phyloP scores from a whole-genome alignment of 2,113 vertebrate species.

The Neodon shergylaensis region DNA sequence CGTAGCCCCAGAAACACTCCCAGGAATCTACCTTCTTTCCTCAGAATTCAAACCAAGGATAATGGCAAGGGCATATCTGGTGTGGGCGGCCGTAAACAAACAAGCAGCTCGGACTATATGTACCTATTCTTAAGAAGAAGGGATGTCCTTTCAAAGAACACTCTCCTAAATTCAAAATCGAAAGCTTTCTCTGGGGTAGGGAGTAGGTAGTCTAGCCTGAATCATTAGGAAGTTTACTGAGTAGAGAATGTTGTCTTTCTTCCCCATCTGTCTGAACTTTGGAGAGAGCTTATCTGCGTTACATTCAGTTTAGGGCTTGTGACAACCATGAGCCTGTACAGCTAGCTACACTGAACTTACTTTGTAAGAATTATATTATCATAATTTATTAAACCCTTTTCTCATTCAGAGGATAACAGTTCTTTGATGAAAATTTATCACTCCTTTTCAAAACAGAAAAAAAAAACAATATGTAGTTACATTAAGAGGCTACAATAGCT shows the following conservation, averaged over 20 bases:
- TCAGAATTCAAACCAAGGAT: not conserved
- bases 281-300: not conserved
- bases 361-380: not conserved
- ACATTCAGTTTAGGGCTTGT: not conserved
- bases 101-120: no score
- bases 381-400: not conserved
- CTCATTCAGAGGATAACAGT: not conserved
- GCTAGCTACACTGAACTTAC: not conserved
- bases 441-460: not conserved
- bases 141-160: not conserved
- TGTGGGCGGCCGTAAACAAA: no score
- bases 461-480: not conserved
- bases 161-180: no score
- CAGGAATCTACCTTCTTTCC: not conserved
- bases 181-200: rapidly evolving
- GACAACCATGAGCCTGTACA: not conserved
- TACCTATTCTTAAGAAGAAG: not conserved
- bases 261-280: not conserved
- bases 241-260: not conserved
- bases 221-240: not conserved
- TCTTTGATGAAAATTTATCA: not conserved
- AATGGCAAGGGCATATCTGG: not conserved
- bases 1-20: not conserved
- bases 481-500: not conserved
- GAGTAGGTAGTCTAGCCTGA: not conserved